Base-by-base conservation (phyloP, 2,113 vertebrate species). In the Cyprinus carpio region DNA sequence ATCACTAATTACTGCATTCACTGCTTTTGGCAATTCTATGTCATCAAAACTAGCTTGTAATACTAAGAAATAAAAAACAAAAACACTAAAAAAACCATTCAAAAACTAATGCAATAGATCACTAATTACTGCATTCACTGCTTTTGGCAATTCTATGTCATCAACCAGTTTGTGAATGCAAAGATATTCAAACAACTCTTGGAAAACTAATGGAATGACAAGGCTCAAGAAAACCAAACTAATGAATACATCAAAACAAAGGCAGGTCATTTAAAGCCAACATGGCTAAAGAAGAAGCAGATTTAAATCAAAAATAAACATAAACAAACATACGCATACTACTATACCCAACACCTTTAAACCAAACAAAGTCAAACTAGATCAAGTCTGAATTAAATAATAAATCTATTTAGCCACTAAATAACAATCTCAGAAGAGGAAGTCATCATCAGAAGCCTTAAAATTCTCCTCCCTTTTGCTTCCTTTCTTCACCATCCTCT, bases 161-260 rank as follows among this genome's bases (percentile, higher is more conserved):
- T 23, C 75, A 20, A 81, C n/a, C 25, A 43, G 16, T 10, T 49
- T 65, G n/a, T 40, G n/a, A 27, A 81, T 81, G 79, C 79, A 81
- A 81, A 81, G 8, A 23, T 81, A 81, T 81, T 81, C 79, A 81
- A 81, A 81, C 37, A 49, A 23, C 13, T 64, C 37, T 60, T 46
- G 77, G n/a, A 62, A 80, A 64, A 11, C 77, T 10, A 62, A 80
- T 64, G 78, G 78, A 37, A 80, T 37, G 34, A 27, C 77, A 80
- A 79, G 75, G 29, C 29, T 20, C 27, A 77, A 60, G 76, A 79
- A 77, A 78, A 40, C 20, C 31, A 78, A 60, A 78, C 54, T 25
- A 60, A 25, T 23, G 67, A 69, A 37, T 67, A 69, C 8, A 34
- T 2, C 31, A 71, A 23, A 74, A 6, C 23, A 43, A 2, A 6